Conservation (phyloP, 35 echinoderm and acorn worm genomes). For the Anneissia japonica region DNA sequence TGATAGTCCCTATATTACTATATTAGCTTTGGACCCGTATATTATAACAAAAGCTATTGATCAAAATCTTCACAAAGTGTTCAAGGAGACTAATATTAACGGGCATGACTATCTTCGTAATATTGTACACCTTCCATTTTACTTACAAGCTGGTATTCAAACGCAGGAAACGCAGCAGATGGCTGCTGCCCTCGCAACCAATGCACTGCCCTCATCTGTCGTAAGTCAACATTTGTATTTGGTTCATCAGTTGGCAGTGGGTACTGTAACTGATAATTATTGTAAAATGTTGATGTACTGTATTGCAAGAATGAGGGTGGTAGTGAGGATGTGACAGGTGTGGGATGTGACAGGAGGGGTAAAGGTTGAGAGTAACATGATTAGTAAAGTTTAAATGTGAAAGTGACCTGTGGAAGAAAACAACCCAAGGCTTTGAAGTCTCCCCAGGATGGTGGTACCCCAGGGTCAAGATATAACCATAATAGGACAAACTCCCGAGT, state of each 20-base stretch:
- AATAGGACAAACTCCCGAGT: too few relatives aligned
- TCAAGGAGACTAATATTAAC: slow-evolving; percentile 82
- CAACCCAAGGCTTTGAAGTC: too few relatives aligned
- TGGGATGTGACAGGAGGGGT: too few relatives aligned
- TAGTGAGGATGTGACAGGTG: too few relatives aligned
- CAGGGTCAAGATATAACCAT: too few relatives aligned
- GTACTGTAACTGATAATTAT: too few relatives aligned
- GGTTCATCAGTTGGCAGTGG: not conserved
- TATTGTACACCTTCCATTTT: slow-evolving; percentile 93
- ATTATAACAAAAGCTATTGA: slow-evolving; percentile 98
- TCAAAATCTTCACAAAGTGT: slow-evolving; percentile 86
- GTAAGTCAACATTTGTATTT: slow-evolving; percentile 28
- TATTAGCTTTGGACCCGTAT: slow-evolving; percentile 88
- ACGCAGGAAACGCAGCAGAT: slow-evolving; percentile 57
- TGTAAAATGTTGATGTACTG: too few relatives aligned
- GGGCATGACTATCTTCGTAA: slow-evolving; percentile 95
- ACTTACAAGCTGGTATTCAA: slow-evolving; percentile 73
- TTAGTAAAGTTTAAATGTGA: too few relatives aligned
- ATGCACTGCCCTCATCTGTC: slow-evolving; percentile 43
- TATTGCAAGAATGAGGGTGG: too few relatives aligned
- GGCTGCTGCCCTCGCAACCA: slow-evolving; percentile 50
- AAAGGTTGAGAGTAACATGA: too few relatives aligned
- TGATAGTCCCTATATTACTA: slow-evolving; percentile 76
- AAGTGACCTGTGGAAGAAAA: too few relatives aligned
- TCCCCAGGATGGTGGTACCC: too few relatives aligned